phyloP scores from a whole-genome alignment of 2,888 invertebrate species.

The Drosophila falleni region DNA sequence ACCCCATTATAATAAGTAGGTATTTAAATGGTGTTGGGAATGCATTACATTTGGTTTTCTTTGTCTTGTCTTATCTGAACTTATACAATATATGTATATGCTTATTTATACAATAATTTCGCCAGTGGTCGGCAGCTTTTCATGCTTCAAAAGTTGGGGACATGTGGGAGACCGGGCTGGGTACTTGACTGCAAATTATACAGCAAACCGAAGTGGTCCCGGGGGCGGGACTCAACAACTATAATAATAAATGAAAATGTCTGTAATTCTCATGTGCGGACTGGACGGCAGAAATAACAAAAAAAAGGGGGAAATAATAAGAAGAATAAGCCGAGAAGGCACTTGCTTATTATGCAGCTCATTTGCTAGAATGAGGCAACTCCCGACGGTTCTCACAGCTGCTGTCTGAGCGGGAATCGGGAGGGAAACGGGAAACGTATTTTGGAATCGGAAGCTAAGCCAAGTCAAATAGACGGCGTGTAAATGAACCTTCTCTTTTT shows the following conservation, averaged over 20 bases:
- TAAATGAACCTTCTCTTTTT: conserved; percentile 67
- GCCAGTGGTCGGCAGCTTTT: conserved; percentile 61
- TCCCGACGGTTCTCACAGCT: conserved; percentile 25
- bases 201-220: conserved; percentile 13
- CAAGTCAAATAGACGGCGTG: conserved; percentile 67
- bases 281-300: conserved; percentile 26
- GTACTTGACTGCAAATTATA: conserved; percentile 71
- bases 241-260: conserved; percentile 78
- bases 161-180: conserved; percentile 58
- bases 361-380: conserved; percentile 50
- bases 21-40: conserved; percentile 27
- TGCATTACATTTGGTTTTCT: conserved; percentile 47
- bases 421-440: conserved; percentile 1
- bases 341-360: conserved; percentile 75
- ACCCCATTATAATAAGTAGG: conserved; percentile 20
- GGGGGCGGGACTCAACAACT: conserved; percentile 46
- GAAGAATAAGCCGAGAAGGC: conserved; percentile 41
- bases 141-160: conserved; percentile 56
- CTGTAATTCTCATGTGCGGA: conserved; percentile 74
- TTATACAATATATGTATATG: conserved; percentile 26
- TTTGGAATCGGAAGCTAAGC: conserved; percentile 66
- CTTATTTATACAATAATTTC: conserved; percentile 47
- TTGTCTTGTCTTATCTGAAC: conserved; percentile 54
- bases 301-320: conserved; percentile 10
- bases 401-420: background rate